These are phyloP conservation scores for Pseudochirops corinnae DNA, from an alignment of 2,797 vertebrate genomes.

Conservation along the genomic window DNA sequence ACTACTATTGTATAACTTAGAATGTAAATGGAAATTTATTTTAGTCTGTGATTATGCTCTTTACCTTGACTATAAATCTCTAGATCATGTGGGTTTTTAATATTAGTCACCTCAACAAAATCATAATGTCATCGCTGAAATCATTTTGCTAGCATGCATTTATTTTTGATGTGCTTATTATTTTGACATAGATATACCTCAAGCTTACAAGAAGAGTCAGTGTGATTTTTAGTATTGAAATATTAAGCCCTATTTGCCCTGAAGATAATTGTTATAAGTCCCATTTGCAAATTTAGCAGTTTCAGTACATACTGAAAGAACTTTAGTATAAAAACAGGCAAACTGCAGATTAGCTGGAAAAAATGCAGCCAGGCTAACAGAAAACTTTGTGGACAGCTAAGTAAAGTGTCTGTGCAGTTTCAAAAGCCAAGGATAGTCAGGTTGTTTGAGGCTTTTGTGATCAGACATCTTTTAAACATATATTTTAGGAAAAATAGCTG, in stretches of 20 bases:
- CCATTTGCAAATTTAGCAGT: constrained; percentile 13
- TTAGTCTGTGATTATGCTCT: neutral
- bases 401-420: constrained; percentile 46
- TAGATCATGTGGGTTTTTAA: neutral
- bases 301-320: constrained; percentile 37
- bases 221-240: constrained; percentile 61
- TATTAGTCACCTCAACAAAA: neutral
- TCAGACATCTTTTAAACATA: neutral
- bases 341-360: constrained; percentile 59
- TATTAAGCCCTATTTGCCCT: constrained; percentile 23
- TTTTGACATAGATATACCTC: neutral
- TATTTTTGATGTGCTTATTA: constrained; percentile 2
- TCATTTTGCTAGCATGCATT: constrained; percentile 10
- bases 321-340: constrained; percentile 6
- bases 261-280: constrained; percentile 48
- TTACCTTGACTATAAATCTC: neutral
- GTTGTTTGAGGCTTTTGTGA: constrained; percentile 44
- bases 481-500: constrained; percentile 52
- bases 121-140: constrained; percentile 55
- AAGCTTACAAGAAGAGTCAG: neutral
- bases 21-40: constrained; percentile 59
- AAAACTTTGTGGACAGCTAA: constrained; percentile 58
- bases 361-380: constrained; percentile 58
- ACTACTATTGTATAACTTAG: constrained; percentile 12
- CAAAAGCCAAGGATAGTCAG: constrained; percentile 54